Evolutionary conservation across 2,888 invertebrate genomes (phyloP), one percentile per base, ranked within the genome.

Genomic region (Fragum fragum): DNA sequence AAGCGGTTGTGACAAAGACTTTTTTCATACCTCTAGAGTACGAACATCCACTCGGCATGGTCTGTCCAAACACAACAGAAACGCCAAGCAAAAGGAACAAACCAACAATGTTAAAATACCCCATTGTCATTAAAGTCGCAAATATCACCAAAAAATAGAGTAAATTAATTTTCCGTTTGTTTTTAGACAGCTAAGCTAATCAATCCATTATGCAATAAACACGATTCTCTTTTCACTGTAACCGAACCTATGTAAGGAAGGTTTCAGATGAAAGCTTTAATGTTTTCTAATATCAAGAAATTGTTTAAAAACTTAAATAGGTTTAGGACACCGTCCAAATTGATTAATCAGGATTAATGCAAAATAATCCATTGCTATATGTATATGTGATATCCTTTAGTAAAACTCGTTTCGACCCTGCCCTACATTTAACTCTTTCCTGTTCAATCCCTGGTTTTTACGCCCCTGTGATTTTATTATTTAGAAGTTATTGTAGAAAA

Each of bases 31-130:
- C 74, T 52, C 36, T 68, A n/a, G 52, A 77, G 70, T 81, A 79
- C 7, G 83, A 59, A 72, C 86, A 86, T 42, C 83, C 83, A 0
- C 63, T 61, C 1, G 81, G 86, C 53, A 59, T 71, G 1, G 74
- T 73, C 32, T 72, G 77, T 55, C 73, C 57, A 21, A 23, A 16
- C 6, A 59, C 61, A 16, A 29, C 32, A 55, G 36, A 75, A 73
- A 63, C 52, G n/a, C 23, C 21, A 3, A 26, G 29, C 53, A 73
- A 32, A 21, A 73, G n/a, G 21, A 73, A 23, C 28, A 23, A 53
- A 16, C 7, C 57, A 57, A 23, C 9, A 26, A 6, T 14, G 23
- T 57, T 57, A 18, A 57, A 23, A 26, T 7, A 2, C 3, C 57
- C 57, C 23, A 57, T 26, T 23, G 3, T 7, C 1, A 9, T 36